These are phyloP conservation scores for Conomelus anceps DNA, from an alignment of 2,888 invertebrate species.

Conservation along the genomic window DNA sequence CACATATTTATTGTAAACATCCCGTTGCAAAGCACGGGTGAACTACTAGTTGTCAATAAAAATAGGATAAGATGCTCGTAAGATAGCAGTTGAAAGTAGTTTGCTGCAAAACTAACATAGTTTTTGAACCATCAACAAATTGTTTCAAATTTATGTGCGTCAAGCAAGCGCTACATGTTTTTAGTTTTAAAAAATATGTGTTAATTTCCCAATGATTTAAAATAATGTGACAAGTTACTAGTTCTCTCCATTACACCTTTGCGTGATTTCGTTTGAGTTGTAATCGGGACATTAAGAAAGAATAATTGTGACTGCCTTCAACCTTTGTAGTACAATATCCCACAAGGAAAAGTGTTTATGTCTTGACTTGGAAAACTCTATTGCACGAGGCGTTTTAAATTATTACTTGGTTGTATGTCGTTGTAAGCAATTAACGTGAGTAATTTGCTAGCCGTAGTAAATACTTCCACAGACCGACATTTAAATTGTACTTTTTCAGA, in stretches of 20 bases:
- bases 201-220: not conserved
- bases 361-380: not conserved
- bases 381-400: not conserved
- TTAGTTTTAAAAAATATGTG: not conserved
- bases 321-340: not conserved
- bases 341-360: not conserved
- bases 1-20: no score
- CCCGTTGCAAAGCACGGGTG: no score
- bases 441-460: not conserved
- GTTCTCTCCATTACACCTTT: not conserved
- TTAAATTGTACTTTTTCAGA: not conserved
- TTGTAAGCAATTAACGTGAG: not conserved
- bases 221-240: not conserved
- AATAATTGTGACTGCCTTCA: no score
- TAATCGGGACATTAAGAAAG: not conserved
- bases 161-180: no score
- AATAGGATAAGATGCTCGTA: no score
- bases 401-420: not conserved
- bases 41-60: no score
- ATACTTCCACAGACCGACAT: not conserved
- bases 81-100: no score
- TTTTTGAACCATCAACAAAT: no score
- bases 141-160: no score
- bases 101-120: no score
- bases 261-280: not conserved